phyloP scores from a whole-genome alignment of 2,113 vertebrate species.

The Argyrosomus japonicus region DNA sequence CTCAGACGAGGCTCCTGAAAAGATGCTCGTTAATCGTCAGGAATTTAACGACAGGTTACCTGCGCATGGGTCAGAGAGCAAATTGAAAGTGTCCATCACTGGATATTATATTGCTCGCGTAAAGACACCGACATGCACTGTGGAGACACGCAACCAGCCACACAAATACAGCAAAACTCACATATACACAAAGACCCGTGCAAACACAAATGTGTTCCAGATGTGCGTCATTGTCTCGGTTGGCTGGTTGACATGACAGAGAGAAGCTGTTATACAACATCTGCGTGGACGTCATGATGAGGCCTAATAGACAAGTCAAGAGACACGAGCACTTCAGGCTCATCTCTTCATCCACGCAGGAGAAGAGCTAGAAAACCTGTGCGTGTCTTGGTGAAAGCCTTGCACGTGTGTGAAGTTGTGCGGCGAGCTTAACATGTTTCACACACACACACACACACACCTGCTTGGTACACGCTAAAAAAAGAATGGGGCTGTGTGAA shows the following conservation, averaged over 20 bases:
- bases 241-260: slow-evolving; percentile 18
- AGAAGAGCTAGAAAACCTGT: not conserved
- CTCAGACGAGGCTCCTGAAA: slow-evolving; percentile 8
- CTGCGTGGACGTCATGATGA: slow-evolving; percentile 22
- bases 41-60: slow-evolving; percentile 58
- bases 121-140: not conserved
- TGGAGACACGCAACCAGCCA: not conserved
- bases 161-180: not conserved
- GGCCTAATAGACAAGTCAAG: not conserved
- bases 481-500: not conserved
- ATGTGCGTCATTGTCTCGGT: slow-evolving; percentile 47
- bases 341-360: not conserved
- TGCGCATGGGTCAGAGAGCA: not conserved
- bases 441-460: not conserved
- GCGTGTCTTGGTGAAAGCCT: slow-evolving; percentile 21
- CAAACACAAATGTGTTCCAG: slow-evolving; percentile 56
- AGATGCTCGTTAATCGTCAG: slow-evolving; percentile 60
- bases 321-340: not conserved
- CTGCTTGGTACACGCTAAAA: too few species aligned
- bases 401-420: slow-evolving; percentile 14
- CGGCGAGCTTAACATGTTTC: slow-evolving; percentile 19
- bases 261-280: slow-evolving; percentile 40
- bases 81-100: slow-evolving; percentile 30
- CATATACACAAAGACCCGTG: not conserved
- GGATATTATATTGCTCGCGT: slow-evolving; percentile 4